Conservation (phyloP, 2,113 vertebrate genomes). For the Oreocharis arfaki region DNA sequence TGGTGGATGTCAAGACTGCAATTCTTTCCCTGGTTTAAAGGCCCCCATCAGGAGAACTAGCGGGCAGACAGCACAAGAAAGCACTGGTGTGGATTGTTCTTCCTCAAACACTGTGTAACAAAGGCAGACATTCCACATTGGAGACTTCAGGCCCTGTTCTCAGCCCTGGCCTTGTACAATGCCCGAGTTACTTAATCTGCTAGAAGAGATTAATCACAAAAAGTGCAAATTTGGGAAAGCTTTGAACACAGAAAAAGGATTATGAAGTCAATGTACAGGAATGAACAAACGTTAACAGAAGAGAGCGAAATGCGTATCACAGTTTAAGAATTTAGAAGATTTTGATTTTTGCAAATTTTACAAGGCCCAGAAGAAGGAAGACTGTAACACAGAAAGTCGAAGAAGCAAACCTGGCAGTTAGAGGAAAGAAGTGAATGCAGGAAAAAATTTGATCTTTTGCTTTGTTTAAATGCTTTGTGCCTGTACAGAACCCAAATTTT, state of each 20-base stretch:
- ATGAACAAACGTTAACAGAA: neutral
- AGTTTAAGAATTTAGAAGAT: neutral
- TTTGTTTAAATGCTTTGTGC: neutral
- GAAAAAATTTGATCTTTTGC: neutral
- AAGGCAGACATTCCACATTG: neutral
- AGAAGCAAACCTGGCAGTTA: neutral
- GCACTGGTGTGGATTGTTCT: rapidly evolving
- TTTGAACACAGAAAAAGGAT: neutral
- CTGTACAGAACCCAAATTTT: neutral
- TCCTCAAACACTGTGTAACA: neutral
- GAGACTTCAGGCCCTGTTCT: neutral
- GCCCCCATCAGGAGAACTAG: neutral
- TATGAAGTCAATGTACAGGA: neutral
- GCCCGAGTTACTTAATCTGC: neutral
- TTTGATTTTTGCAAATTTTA: neutral
- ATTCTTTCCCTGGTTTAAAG: neutral
- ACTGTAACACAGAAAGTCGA: neutral
- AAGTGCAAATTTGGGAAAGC: neutral
- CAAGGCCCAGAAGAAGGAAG: neutral
- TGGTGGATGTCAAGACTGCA: neutral
- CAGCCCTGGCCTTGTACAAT: neutral
- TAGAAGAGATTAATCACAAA: neutral
- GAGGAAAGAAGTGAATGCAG: neutral
- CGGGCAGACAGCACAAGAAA: rapidly evolving
- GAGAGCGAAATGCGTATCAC: neutral